Conservation (phyloP, 1,140 invertebrate species). For the Aphaenogaster floridana region DNA sequence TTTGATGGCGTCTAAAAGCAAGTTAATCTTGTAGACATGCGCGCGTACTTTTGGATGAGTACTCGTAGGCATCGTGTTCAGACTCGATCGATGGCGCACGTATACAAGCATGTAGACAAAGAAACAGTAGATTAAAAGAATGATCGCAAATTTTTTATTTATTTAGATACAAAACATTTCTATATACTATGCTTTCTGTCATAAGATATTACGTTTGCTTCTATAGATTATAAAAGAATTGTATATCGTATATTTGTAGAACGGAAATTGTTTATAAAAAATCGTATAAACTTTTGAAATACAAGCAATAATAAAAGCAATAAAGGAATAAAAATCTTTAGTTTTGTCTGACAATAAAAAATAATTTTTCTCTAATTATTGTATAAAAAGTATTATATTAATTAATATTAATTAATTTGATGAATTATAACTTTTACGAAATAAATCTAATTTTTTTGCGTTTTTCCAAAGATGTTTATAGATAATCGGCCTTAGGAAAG, state of each 20-base stretch:
- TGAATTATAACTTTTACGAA: background rate
- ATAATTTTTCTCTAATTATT: background rate
- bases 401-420: too few species aligned
- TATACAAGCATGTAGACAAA: background rate
- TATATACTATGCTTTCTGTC: background rate
- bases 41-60: constrained; percentile 8
- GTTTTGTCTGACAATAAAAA: background rate
- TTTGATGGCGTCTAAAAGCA: constrained; percentile 79
- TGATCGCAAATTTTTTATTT: background rate
- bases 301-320: background rate
- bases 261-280: background rate
- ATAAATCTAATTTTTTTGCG: background rate
- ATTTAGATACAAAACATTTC: background rate
- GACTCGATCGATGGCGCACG: background rate
- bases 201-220: background rate
- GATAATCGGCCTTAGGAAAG: background rate
- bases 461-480: background rate
- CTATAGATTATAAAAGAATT: constrained; percentile 41
- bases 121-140: background rate
- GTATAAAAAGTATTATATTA: too few species aligned
- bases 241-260: background rate
- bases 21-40: constrained; percentile 72
- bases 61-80: constrained; percentile 13
- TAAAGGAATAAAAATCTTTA: background rate
- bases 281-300: background rate